Percentiles rank a stretch among this genome's conserved stretches.
Conservation (phyloP, 2,888 invertebrate genomes). For the Orchestes rusci region DNA sequence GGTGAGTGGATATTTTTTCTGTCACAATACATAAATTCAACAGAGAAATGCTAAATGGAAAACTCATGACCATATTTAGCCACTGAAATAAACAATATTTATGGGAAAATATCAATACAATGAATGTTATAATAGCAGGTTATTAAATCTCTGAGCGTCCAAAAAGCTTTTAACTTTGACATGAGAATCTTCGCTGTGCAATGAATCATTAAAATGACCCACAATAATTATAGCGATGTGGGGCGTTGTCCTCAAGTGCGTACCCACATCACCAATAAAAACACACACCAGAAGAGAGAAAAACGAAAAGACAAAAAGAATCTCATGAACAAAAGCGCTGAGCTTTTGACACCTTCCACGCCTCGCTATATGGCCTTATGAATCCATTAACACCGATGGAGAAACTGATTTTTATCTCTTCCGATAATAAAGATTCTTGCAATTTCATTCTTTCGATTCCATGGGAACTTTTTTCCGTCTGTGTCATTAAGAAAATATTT, state of each 20-base stretch:
- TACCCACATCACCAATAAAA: slow-evolving; percentile 22
- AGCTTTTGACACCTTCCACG: slow-evolving; percentile 39
- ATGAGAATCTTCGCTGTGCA: slow-evolving; percentile 7
- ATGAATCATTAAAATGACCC: slow-evolving; percentile 9
- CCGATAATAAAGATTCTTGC: slow-evolving; percentile 26
- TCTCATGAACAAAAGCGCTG: slow-evolving; percentile 30
- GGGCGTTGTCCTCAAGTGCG: slow-evolving; percentile 20
- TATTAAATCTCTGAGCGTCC: too few relatives aligned
- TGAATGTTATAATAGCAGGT: too few relatives aligned
- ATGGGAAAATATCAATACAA: too few relatives aligned
- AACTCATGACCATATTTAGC: too few relatives aligned
- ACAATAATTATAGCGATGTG: slow-evolving; percentile 9
- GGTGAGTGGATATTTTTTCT: too few relatives aligned
- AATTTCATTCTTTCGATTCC: slow-evolving; percentile 25
- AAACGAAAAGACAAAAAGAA: slow-evolving; percentile 20
- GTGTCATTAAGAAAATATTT: slow-evolving; percentile 22
- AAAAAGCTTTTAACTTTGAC: slow-evolving; percentile 10
- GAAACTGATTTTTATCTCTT: slow-evolving; percentile 21
- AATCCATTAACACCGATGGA: slow-evolving; percentile 32
- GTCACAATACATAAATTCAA: too few relatives aligned
- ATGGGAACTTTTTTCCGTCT: slow-evolving; percentile 22
- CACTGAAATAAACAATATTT: too few relatives aligned
- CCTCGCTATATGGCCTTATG: slow-evolving; percentile 32
- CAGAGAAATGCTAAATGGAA: too few relatives aligned
- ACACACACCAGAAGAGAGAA: slow-evolving; percentile 20